Conservation (phyloP, 1,140 invertebrate genomes). For the Tetragnatha versicolor region DNA sequence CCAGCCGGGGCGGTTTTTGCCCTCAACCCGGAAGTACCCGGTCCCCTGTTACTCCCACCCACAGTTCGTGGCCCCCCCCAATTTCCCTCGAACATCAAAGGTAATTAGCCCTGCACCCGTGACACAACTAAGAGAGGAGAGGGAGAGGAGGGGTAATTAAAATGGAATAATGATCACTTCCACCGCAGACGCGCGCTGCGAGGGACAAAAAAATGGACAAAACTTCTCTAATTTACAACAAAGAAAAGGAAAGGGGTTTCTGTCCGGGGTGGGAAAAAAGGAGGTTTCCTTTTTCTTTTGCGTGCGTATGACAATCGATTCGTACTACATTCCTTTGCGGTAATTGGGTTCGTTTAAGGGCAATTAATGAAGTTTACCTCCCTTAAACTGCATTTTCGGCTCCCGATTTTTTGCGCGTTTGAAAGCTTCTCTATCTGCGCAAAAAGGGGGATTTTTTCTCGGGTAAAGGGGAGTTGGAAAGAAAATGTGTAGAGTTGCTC, state of each 20-base stretch:
- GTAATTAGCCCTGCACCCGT: slow-evolving; percentile 28
- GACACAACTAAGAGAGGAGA: no score
- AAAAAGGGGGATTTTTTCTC: no score
- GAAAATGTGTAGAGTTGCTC: no score
- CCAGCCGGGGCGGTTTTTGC: no score
- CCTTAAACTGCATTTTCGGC: neutral
- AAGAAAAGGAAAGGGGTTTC: neutral
- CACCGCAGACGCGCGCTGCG: no score
- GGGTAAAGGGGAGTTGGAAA: no score
- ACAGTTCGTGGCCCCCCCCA: no score
- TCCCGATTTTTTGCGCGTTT: neutral
- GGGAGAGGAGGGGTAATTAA: slow-evolving; percentile 36
- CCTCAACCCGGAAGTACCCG: no score
- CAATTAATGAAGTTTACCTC: neutral
- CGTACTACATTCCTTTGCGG: no score
- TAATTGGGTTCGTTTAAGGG: slow-evolving; percentile 45
- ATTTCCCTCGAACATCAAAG: slow-evolving; percentile 30
- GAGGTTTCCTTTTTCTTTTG: neutral
- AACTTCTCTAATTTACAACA: neutral
- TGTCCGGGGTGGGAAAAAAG: no score
- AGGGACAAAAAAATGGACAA: slow-evolving; percentile 13
- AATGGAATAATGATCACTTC: slow-evolving; percentile 36
- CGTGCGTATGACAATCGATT: neutral
- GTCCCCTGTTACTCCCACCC: no score
- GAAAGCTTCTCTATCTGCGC: no score